These are phyloP conservation scores for Aquatica leii DNA, from an alignment of 2,888 invertebrate genomes.

Conservation along the genomic window DNA sequence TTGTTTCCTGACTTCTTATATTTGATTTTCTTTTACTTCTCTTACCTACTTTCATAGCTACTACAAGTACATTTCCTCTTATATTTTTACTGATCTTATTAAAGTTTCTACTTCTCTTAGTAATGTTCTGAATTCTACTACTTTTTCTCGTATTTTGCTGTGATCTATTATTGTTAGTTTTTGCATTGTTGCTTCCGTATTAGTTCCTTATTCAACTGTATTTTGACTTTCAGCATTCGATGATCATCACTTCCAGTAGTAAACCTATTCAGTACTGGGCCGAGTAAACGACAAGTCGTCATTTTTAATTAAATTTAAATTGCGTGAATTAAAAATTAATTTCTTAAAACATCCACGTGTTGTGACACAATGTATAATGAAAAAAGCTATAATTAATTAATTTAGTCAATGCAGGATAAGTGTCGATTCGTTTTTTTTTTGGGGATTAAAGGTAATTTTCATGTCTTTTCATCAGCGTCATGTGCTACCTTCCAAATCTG, in stretches of 20 bases:
- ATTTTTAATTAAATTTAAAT: no score
- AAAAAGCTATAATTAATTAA: no score
- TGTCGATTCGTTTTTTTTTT: no score
- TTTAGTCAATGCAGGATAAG: no score
- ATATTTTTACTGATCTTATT: conserved; percentile 9
- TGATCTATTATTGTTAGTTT: conserved; percentile 9
- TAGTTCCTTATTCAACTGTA: neutral
- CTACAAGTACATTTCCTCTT: neutral
- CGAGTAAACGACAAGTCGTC: no score
- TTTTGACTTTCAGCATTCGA: conserved; percentile 10
- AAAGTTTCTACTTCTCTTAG: neutral
- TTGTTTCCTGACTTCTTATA: conserved; percentile 4
- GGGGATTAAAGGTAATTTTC: no score
- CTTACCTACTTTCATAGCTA: conserved; percentile 13
- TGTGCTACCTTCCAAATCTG: no score
- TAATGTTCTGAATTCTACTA: conserved; percentile 1
- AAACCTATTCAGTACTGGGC: conserved; percentile 10
- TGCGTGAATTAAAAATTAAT: no score
- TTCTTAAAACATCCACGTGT: no score
- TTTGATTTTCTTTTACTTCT: conserved; percentile 11
- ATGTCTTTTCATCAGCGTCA: no score
- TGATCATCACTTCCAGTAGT: conserved; percentile 22
- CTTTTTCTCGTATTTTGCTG: neutral
- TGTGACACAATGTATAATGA: no score
- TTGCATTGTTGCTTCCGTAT: conserved; percentile 1